These are phyloP conservation scores for Allacma fusca DNA, from an alignment of 2,888 invertebrate genomes.

Conservation along the genomic window DNA sequence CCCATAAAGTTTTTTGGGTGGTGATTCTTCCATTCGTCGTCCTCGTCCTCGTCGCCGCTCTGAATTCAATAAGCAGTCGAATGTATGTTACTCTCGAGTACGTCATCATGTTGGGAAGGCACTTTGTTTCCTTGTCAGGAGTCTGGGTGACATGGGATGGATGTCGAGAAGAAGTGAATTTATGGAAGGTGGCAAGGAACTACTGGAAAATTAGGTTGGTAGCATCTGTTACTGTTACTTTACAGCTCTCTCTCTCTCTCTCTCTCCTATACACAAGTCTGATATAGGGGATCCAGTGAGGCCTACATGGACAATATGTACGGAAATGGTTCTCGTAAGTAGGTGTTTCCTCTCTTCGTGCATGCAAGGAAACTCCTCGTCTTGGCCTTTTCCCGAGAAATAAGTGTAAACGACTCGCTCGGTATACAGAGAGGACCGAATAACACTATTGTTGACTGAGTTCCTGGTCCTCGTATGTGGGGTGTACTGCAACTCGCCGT, in stretches of 20 bases:
- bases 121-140: slow-evolving; percentile 40
- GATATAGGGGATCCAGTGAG: too few relatives aligned
- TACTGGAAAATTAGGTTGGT: slow-evolving; percentile 55
- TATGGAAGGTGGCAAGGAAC: slow-evolving; percentile 58
- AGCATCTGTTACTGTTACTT: slow-evolving; percentile 56
- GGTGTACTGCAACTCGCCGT: slow-evolving; percentile 30
- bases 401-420: not conserved
- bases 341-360: not conserved
- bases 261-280: too few relatives aligned
- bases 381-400: not conserved
- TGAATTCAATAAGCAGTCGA: slow-evolving; percentile 35
- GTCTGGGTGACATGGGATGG: slow-evolving; percentile 40
- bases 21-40: slow-evolving; percentile 18
- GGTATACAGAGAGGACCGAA: not conserved
- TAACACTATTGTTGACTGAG: slow-evolving; percentile 26
- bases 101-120: slow-evolving; percentile 41
- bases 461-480: slow-evolving; percentile 18
- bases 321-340: too few relatives aligned
- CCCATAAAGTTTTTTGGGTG: slow-evolving; percentile 10
- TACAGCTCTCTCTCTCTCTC: slow-evolving; percentile 20
- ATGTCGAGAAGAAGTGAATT: slow-evolving; percentile 46
- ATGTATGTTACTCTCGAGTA: slow-evolving; percentile 25
- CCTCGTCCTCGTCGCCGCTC: slow-evolving; percentile 8
- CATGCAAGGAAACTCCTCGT: not conserved
- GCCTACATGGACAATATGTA: too few relatives aligned